Conservation (phyloP, 1,140 invertebrate genomes). For the Micrasema longulum region DNA sequence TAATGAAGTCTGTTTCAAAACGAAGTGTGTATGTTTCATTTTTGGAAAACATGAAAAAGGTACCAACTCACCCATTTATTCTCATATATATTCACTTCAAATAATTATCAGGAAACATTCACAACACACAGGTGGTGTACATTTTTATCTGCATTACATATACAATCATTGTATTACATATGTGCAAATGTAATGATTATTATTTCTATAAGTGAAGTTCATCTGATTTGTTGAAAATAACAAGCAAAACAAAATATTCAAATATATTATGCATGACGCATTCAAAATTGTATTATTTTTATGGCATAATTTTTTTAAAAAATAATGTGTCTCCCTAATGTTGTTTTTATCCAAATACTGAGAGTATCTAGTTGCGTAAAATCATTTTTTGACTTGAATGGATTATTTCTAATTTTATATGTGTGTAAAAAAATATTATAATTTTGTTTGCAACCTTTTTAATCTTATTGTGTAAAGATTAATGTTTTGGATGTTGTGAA, state of each 20-base stretch:
- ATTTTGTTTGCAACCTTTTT: neutral
- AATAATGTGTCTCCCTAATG: no score
- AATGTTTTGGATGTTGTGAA: constrained; percentile 34
- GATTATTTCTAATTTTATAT: no score
- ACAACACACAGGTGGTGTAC: constrained; percentile 11
- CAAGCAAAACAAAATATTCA: neutral
- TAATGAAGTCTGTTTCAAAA: no score
- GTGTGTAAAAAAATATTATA: no score
- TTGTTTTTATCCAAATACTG: no score
- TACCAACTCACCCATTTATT: no score
- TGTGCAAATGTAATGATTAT: neutral
- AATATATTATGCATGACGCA: neutral
- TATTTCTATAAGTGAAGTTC: neutral
- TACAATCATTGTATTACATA: neutral
- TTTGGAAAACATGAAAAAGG: no score
- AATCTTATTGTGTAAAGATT: constrained; percentile 14
- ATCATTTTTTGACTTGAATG: no score
- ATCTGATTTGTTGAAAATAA: constrained; percentile 13
- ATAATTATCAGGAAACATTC: constrained; percentile 10
- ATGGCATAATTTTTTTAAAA: neutral
- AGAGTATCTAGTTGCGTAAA: no score
- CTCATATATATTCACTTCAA: no score
- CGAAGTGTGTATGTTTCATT: no score
- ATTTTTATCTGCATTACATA: no score
- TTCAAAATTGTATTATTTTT: neutral